Evolutionary conservation across 2,888 invertebrate genomes (phyloP).

Genomic region (Rhagium mordax): DNA sequence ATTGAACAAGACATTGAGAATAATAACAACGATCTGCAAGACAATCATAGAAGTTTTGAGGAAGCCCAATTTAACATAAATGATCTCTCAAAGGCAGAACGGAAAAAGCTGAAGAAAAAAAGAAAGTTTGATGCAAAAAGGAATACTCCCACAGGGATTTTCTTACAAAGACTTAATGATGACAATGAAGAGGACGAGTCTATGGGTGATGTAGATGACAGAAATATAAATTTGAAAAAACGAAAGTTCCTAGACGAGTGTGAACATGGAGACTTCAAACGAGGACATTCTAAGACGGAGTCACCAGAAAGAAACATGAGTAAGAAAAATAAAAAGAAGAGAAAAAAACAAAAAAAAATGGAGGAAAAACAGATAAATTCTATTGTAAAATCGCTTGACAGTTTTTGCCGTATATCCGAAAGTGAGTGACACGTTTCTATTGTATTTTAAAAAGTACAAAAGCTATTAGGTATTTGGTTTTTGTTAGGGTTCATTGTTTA

Average conservation of each 20-base stretch:
- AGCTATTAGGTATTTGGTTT: neutral
- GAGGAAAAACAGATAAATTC: constrained; percentile 60
- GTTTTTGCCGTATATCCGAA: constrained; percentile 64
- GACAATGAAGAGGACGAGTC: constrained; percentile 51
- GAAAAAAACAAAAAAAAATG: constrained; percentile 55
- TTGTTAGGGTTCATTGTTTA: constrained; percentile 12
- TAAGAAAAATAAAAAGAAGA: constrained; percentile 55
- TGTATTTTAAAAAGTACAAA: neutral
- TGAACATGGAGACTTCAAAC: constrained; percentile 48
- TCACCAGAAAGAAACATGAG: constrained; percentile 46
- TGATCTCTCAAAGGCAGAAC: constrained; percentile 64
- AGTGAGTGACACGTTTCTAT: constrained; percentile 50
- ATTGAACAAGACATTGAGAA: constrained; percentile 63
- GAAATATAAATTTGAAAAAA: constrained; percentile 58
- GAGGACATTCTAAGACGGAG: constrained; percentile 48
- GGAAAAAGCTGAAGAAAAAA: constrained; percentile 63
- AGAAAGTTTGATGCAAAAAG: constrained; percentile 58
- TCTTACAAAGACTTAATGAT: constrained; percentile 53
- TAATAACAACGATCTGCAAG: constrained; percentile 54
- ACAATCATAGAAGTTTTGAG: constrained; percentile 62
- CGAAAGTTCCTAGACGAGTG: constrained; percentile 58
- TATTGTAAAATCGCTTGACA: constrained; percentile 61
- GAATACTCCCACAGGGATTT: constrained; percentile 51
- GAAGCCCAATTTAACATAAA: constrained; percentile 59
- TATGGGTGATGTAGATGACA: constrained; percentile 47